phyloP scores from a whole-genome alignment of 1,140 invertebrate species.

The Panonychus citri region DNA sequence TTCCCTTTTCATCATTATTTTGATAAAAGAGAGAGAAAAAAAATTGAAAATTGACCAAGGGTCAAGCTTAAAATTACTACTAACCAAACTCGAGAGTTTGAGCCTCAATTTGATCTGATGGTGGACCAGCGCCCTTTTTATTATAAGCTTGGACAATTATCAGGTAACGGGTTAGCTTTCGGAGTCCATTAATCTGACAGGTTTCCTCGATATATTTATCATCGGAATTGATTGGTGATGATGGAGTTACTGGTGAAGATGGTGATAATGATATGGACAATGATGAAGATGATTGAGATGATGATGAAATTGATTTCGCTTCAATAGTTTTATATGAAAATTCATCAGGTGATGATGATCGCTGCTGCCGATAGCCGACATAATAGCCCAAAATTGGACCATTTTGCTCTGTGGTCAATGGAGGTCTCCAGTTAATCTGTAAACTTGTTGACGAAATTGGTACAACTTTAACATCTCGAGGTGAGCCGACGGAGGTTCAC shows the following conservation, averaged over 20 bases:
- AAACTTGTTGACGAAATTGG: constrained; percentile 24
- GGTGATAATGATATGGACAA: too few species aligned
- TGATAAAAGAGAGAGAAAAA: too few species aligned
- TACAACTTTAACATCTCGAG: constrained; percentile 20
- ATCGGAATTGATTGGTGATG: neutral
- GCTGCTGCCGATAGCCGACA: constrained; percentile 15
- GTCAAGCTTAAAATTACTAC: too few species aligned
- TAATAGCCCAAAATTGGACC: constrained; percentile 25
- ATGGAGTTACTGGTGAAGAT: neutral
- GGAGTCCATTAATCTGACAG: constrained; percentile 11
- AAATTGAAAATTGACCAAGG: too few species aligned
- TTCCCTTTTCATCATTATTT: too few species aligned
- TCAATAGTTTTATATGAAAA: neutral
- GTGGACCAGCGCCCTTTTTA: constrained; percentile 32
- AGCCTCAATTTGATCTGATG: constrained; percentile 20
- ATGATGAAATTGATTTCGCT: neutral
- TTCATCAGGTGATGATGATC: neutral
- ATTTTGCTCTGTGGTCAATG: neutral
- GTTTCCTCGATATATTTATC: constrained; percentile 6
- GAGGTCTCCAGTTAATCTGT: constrained; percentile 21
- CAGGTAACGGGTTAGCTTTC: constrained; percentile 22
- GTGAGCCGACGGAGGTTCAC: constrained; percentile 32
- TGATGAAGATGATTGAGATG: too few species aligned
- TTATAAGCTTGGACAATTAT: constrained; percentile 29
- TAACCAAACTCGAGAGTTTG: constrained; percentile 16